Percentiles rank a stretch among this genome's conserved stretches.
Conservation (phyloP, 2,888 invertebrate genomes). For the Fragum sueziense region DNA sequence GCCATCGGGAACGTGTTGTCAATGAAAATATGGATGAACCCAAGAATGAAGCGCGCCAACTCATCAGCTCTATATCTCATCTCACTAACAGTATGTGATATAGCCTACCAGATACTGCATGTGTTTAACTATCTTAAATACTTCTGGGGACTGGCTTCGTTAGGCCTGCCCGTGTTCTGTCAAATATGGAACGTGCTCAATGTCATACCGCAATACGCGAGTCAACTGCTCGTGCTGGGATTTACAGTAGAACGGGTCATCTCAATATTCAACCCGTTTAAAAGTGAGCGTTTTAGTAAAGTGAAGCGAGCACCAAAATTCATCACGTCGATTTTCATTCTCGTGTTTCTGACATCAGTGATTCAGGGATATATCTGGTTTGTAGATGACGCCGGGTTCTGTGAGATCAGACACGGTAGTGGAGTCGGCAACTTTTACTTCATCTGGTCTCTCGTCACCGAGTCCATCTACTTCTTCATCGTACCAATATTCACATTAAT, state of each 20-base stretch:
- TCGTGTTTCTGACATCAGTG: conserved; percentile 67
- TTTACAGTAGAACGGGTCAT: conserved; percentile 80
- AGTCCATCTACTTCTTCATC: conserved; percentile 69
- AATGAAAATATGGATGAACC: conserved; percentile 77
- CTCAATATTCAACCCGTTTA: conserved; percentile 78
- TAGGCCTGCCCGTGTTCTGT: conserved; percentile 74
- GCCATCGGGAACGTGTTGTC: conserved; percentile 78
- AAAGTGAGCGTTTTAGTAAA: conserved; percentile 75
- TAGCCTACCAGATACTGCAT: conserved; percentile 75
- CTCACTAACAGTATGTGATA: conserved; percentile 77
- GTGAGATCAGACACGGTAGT: conserved; percentile 42
- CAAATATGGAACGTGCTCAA: conserved; percentile 76
- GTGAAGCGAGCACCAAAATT: conserved; percentile 73
- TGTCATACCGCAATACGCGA: conserved; percentile 78
- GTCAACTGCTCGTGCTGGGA: conserved; percentile 79
- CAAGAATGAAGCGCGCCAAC: conserved; percentile 77
- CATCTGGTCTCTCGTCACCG: conserved; percentile 72
- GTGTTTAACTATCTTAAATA: conserved; percentile 77
- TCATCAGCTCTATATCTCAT: conserved; percentile 80
- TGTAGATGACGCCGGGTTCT: conserved; percentile 59
- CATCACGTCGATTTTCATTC: conserved; percentile 64
- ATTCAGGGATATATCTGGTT: conserved; percentile 79
- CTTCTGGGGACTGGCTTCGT: conserved; percentile 74
- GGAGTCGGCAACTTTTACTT: conserved; percentile 58
- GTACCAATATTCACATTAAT: conserved; percentile 70